Base-by-base conservation (phyloP, 2,113 vertebrate genomes). In the Cyphomyrus plagiostoma region DNA sequence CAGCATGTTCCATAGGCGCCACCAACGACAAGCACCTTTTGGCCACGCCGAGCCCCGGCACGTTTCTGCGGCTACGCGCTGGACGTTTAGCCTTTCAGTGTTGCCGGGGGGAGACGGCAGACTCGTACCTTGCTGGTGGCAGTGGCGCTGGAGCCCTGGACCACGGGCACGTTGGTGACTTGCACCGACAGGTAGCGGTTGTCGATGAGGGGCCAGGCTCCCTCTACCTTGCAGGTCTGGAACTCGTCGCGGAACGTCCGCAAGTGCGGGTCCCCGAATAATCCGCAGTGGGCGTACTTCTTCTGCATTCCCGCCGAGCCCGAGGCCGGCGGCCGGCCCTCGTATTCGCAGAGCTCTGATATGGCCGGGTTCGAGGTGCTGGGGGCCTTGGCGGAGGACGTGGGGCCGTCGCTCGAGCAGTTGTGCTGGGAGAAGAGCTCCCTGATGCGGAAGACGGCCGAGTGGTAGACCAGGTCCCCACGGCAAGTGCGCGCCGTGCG, bases 201-300 rank as follows among this genome's bases (percentile, higher is more conserved):
- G 89, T 97, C 96, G 4, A 97, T 96, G 87, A 97, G 94, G 19
- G 96, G 96, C 96, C 96, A 97, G 52, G 96, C 96, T 83, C 96
- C 96, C 82, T 97, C 96, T 74, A 97, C 96, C 90, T 96, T 96
- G 91, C 96, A 97, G 23, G 96, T 97, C 94, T 97, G 96, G 93
- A 97, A 97, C 93, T 97, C 96, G 5, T 97, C 95, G 21, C 95
- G 93, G 92, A 97, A 97, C 6, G 96, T 97, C 92, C 96, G 93
- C 90, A 97, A 93, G 90, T 97, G 96, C 0, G 96, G 96, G 93
- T 97, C 96, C 53, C 96, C 96, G 3, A 97, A 97, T 93, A 97
- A 94, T 94, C 96, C 96, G 92, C 96, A 97, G 93, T 97, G 96
- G 82, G 95, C 96, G 13, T 96, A 97, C 91, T 95, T 96, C 92